Base-by-base conservation (phyloP, 2,113 vertebrate genomes). In the Dasyprocta punctata region DNA sequence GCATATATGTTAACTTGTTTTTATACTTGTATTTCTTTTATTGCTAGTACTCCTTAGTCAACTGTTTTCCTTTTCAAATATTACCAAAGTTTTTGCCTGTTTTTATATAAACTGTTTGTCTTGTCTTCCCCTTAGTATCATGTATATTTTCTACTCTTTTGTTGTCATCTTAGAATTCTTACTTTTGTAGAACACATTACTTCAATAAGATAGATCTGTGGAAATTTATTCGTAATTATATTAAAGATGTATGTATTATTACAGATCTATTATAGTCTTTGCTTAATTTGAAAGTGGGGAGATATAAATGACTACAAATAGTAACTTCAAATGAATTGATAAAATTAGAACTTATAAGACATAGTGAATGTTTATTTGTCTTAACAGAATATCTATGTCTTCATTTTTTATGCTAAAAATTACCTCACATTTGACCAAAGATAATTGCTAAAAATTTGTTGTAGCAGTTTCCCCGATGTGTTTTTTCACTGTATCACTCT, bases 341-440 rank as follows among this genome's bases (percentile, higher is more conserved):
- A 96, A 69, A 95, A 96, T 60, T 3, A 41, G 89, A 67, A 95
- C 22, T 7, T 65, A 38, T 97, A 92, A 84, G 36, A 5, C 26
- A 96, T 33, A 33, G 19, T 67, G 5, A 86, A 83, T 78, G 97
- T 90, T 83, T 65, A 97, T 94, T 97, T 97, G 52, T 97, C 67
- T 85, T 80, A 96, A 96, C 69, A 84, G 2, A 93, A 60, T 94
- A 84, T 54, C 89, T 47, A 89, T 24, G 11, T 96, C 0, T 60
- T 92, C 33, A 89, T 82, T 96, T 96, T 96, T 44, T 87, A 1
- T 11, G 5, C 49, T 75, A 87, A 94, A 93, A 84, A 92, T 85
- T 97, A 86, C 28, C 22, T 33, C 20, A 97, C 5, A 22, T 69
- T 83, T 61, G 75, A 26, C 11, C 5, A 61, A 71, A 83, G 30